These are phyloP conservation scores for Drosophila barbarae DNA, from an alignment of 2,888 invertebrate species.

Conservation along the genomic window DNA sequence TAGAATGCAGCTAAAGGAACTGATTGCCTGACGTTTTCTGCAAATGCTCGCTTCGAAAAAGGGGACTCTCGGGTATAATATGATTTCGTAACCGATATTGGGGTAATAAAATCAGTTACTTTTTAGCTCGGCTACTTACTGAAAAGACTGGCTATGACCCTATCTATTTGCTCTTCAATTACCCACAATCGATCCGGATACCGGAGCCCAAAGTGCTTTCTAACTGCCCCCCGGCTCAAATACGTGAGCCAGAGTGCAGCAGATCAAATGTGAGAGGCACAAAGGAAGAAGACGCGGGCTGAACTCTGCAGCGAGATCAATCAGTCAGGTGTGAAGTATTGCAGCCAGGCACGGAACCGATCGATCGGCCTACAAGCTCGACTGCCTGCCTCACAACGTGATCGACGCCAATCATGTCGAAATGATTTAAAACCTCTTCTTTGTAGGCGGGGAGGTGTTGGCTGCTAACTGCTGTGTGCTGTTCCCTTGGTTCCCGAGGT, in stretches of 20 bases:
- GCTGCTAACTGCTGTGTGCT: slow-evolving; percentile 4
- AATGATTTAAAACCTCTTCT: slow-evolving; percentile 58
- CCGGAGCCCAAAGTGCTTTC: slow-evolving; percentile 40
- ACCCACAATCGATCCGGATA: slow-evolving; percentile 33
- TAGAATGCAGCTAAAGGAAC: slow-evolving; percentile 24
- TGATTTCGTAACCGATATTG: slow-evolving; percentile 5
- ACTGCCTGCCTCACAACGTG: slow-evolving; percentile 50
- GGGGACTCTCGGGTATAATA: background rate
- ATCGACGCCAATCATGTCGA: slow-evolving; percentile 73
- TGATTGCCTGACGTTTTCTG: slow-evolving; percentile 1
- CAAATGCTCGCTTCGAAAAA: background rate
- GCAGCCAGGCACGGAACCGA: slow-evolving; percentile 55
- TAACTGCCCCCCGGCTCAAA: slow-evolving; percentile 27
- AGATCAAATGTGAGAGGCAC: slow-evolving; percentile 25
- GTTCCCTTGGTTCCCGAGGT: slow-evolving; percentile 1
- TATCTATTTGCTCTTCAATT: slow-evolving; percentile 50
- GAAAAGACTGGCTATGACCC: slow-evolving; percentile 28
- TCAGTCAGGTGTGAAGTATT: slow-evolving; percentile 73
- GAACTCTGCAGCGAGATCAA: slow-evolving; percentile 54
- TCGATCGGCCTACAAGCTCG: slow-evolving; percentile 25
- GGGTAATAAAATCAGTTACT: slow-evolving; percentile 22
- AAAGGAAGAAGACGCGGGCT: slow-evolving; percentile 27
- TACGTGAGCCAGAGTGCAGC: slow-evolving; percentile 66
- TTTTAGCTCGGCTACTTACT: slow-evolving; percentile 19
- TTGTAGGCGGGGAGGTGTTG: slow-evolving; percentile 17